Conservation (phyloP, 2,797 vertebrate genomes). For the Cyprinella venusta region DNA sequence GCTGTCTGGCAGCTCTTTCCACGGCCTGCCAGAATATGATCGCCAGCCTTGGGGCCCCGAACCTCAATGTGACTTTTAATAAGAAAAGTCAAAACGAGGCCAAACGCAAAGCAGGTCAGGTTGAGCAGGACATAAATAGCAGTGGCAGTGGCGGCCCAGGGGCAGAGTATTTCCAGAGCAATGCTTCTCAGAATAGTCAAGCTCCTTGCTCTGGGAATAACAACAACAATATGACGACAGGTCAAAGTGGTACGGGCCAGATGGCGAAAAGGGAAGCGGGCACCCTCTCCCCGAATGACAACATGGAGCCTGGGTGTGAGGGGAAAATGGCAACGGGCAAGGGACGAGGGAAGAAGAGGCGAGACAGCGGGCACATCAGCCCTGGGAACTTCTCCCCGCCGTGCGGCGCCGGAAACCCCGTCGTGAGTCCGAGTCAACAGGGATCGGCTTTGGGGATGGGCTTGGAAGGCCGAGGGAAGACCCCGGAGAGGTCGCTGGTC, state of each 20-base stretch:
- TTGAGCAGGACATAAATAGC: slow-evolving; percentile 90
- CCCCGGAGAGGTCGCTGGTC: slow-evolving; percentile 91
- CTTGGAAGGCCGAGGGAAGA: slow-evolving; percentile 83
- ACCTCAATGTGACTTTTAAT: slow-evolving; percentile 99
- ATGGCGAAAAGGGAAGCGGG: slow-evolving; percentile 89
- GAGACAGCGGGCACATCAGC: slow-evolving; percentile 98
- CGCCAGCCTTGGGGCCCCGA: slow-evolving; percentile 95
- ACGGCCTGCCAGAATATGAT: slow-evolving; percentile 99
- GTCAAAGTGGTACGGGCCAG: slow-evolving; percentile 77
- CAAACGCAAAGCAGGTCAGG: slow-evolving; percentile 94
- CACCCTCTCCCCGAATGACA: slow-evolving; percentile 93
- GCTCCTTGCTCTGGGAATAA: slow-evolving; percentile 80
- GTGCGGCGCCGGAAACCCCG: slow-evolving; percentile 77
- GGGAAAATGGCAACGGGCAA: slow-evolving; percentile 89
- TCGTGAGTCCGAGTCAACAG: slow-evolving; percentile 89
- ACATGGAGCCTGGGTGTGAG: slow-evolving; percentile 89
- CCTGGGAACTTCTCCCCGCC: slow-evolving; percentile 90
- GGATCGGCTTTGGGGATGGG: slow-evolving; percentile 75
- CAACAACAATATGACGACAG: slow-evolving; percentile 81
- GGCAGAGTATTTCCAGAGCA: slow-evolving; percentile 85
- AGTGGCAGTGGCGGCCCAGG: slow-evolving; percentile 79
- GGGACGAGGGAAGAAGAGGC: slow-evolving; percentile 96
- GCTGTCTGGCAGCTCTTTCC: slow-evolving; percentile 96
- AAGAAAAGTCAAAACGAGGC: slow-evolving; percentile 94
- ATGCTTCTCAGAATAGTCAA: slow-evolving; percentile 84